phyloP scores from a whole-genome alignment of 1,140 invertebrate genomes.

The Nymphalis io region DNA sequence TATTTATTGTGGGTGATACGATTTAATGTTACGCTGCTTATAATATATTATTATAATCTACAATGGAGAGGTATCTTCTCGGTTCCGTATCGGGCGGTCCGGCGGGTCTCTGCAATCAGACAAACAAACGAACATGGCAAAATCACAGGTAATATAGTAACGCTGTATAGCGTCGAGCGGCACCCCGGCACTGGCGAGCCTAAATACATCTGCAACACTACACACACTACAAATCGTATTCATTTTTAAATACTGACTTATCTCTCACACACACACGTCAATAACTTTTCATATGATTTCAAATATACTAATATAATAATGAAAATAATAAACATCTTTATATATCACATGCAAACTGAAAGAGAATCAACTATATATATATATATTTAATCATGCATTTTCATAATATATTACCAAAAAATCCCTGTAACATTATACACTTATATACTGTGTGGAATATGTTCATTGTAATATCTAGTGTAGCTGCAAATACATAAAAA shows the following conservation, averaged over 20 bases:
- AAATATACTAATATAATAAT: background rate
- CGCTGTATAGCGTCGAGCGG: conserved; percentile 50
- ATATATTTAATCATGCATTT: conserved; percentile 43
- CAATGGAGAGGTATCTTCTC: conserved; percentile 56
- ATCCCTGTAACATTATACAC: conserved; percentile 36
- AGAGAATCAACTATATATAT: conserved; percentile 40
- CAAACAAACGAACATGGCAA: conserved; percentile 77
- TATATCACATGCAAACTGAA: conserved; percentile 34
- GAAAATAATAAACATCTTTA: background rate
- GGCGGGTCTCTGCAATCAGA: conserved; percentile 67
- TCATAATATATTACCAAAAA: conserved; percentile 23
- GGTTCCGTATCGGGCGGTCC: conserved; percentile 41
- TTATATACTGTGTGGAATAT: conserved; percentile 23
- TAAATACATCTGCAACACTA: conserved; percentile 76
- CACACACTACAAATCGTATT: conserved; percentile 57
- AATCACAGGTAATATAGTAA: conserved; percentile 45
- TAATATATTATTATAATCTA: conserved; percentile 49
- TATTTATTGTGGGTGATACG: conserved; percentile 45
- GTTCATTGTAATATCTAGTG: background rate
- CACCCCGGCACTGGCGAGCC: conserved; percentile 59
- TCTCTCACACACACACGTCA: background rate
- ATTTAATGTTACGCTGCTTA: background rate
- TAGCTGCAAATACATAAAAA: conserved; percentile 10
- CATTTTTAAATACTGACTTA: background rate
- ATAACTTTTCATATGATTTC: conserved; percentile 1